These are phyloP conservation scores for Corydoras maculifer DNA, from an alignment of 2,113 vertebrate species.

Conservation along the genomic window DNA sequence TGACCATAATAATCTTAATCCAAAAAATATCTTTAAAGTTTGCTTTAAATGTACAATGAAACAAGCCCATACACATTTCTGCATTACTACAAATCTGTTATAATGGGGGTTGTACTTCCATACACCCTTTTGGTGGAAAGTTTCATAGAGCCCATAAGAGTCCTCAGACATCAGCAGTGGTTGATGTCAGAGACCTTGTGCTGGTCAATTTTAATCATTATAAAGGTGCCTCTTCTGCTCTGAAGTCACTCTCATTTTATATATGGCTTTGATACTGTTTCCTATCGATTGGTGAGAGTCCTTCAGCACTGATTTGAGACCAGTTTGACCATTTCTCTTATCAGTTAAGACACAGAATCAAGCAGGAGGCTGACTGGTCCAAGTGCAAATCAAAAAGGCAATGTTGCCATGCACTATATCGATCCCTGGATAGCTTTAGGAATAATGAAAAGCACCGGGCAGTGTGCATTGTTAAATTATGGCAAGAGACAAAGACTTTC, in stretches of 20 bases:
- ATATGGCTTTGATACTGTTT: conserved; percentile 22
- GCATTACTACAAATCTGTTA: no score
- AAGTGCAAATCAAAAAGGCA: conserved; percentile 9
- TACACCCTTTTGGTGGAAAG: no score
- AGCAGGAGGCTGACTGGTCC: neutral
- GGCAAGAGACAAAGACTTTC: conserved; percentile 16
- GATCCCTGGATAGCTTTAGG: conserved; percentile 14
- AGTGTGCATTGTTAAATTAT: conserved; percentile 13
- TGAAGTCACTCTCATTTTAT: conserved; percentile 45
- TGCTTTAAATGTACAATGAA: no score
- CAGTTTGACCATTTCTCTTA: conserved; percentile 18
- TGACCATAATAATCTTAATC: no score
- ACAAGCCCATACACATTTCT: no score
- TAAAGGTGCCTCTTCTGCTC: conserved; percentile 49
- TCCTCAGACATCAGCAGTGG: conserved; percentile 43
- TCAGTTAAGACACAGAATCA: conserved; percentile 3
- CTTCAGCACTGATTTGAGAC: conserved; percentile 32
- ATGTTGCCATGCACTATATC: conserved; percentile 9
- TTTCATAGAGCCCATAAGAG: neutral
- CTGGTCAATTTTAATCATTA: conserved; percentile 62
- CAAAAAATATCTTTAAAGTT: no score
- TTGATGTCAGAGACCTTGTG: conserved; percentile 42
- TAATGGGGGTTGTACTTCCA: no score
- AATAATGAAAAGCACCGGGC: conserved; percentile 6
- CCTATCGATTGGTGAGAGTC: conserved; percentile 24